Conservation (phyloP, 2,113 vertebrate species). For the Prinia subflava region DNA sequence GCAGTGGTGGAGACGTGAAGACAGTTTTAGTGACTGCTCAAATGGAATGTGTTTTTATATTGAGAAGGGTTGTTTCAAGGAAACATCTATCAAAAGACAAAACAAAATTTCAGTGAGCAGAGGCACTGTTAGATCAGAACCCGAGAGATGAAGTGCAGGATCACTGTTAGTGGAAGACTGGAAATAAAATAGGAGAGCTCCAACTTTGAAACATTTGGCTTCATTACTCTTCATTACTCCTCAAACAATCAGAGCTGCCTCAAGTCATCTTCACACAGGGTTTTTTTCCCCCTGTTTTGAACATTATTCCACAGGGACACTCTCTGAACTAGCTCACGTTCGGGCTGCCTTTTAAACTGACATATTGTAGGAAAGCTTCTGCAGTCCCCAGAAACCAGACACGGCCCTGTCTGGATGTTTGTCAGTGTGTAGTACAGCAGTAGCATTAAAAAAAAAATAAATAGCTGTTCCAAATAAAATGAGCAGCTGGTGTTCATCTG, state of each 20-base stretch:
- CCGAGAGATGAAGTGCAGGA: neutral
- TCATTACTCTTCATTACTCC: slow-evolving; percentile 32
- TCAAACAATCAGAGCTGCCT: slow-evolving; percentile 9
- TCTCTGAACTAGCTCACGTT: neutral
- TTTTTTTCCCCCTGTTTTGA: neutral
- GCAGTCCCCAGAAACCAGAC: neutral
- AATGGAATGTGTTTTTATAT: slow-evolving; percentile 30
- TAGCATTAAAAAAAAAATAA: neutral
- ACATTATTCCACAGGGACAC: neutral
- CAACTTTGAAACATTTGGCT: slow-evolving; percentile 27
- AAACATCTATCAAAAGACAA: slow-evolving; percentile 43
- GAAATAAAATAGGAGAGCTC: slow-evolving; percentile 28
- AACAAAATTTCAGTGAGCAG: slow-evolving; percentile 1
- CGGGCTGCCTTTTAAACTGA: neutral
- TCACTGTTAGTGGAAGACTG: neutral
- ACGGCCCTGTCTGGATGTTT: neutral
- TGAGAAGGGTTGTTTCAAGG: slow-evolving; percentile 27
- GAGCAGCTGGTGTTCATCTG: neutral
- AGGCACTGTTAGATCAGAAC: slow-evolving; percentile 1
- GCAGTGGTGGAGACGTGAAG: neutral
- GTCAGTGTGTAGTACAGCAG: neutral
- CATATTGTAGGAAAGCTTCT: neutral
- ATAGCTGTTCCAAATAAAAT: neutral
- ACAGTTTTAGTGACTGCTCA: slow-evolving; percentile 34
- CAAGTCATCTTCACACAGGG: neutral